Conservation (phyloP, 1,140 invertebrate genomes). For the Penaeus vannamei region DNA sequence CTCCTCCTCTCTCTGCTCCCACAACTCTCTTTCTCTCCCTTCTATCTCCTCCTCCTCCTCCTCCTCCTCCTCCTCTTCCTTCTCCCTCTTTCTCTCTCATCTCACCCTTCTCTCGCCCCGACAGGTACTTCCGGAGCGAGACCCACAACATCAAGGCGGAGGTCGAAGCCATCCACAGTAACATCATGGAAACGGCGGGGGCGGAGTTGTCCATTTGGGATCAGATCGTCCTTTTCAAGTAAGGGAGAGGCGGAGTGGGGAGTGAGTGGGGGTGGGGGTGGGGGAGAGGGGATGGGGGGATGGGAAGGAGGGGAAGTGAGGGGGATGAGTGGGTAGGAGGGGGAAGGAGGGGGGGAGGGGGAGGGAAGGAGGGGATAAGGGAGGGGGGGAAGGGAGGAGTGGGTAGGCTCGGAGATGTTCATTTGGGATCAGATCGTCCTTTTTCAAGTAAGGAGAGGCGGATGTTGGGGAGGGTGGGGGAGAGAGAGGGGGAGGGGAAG, state of each 20-base stretch:
- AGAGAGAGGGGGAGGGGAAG: too few relatives aligned
- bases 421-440: too few relatives aligned
- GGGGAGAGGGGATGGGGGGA: too few relatives aligned
- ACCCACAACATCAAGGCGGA: conserved; percentile 51
- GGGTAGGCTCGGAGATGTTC: too few relatives aligned
- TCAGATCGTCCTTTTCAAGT: conserved; percentile 50
- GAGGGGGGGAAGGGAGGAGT: too few relatives aligned
- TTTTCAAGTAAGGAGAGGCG: too few relatives aligned
- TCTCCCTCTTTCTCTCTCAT: too few relatives aligned
- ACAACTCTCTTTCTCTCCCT: background rate
- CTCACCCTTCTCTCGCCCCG: background rate
- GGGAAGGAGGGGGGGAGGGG: too few relatives aligned
- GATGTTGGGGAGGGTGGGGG: too few relatives aligned
- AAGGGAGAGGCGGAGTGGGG: background rate
- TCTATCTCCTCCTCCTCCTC: background rate
- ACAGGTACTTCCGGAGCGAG: conserved; percentile 29
- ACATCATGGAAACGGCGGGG: conserved; percentile 48
- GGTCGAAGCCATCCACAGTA: conserved; percentile 29
- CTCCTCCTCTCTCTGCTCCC: background rate
- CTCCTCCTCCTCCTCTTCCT: background rate
- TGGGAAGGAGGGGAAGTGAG: too few relatives aligned
- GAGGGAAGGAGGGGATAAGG: too few relatives aligned
- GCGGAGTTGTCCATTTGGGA: conserved; percentile 50
- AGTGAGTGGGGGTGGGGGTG: too few relatives aligned
- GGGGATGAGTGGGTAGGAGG: background rate